Percentiles rank a stretch among this genome's conserved stretches.
Evolutionary conservation across 2,113 vertebrate genomes (phyloP).

Genomic region (Athene noctua): DNA sequence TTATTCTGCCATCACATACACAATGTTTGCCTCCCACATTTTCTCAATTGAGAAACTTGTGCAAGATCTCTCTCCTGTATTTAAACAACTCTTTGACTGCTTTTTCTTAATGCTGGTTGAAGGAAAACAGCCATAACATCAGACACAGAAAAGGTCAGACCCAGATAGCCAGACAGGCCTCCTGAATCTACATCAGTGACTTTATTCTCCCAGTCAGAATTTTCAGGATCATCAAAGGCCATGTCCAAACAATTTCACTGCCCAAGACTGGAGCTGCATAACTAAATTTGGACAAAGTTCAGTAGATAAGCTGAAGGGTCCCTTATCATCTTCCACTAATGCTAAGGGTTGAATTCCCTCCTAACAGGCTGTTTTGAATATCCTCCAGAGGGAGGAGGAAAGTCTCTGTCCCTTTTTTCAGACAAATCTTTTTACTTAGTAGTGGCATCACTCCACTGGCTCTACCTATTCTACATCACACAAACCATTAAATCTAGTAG

Average conservation of each 20-base stretch:
- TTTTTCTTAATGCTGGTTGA: not conserved
- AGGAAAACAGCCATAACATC: not conserved
- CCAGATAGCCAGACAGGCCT: not conserved
- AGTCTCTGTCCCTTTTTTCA: not conserved
- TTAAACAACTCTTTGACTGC: not conserved
- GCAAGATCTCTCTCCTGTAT: not conserved
- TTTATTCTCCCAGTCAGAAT: constrained; percentile 15
- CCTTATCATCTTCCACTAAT: not conserved
- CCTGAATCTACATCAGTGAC: not conserved
- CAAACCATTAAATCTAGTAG: not conserved
- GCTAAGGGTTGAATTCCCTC: not conserved
- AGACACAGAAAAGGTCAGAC: not conserved
- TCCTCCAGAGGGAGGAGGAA: accelerated
- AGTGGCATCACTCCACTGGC: not conserved
- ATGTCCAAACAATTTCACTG: not conserved
- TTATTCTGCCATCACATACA: not conserved
- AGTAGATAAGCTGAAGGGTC: not conserved
- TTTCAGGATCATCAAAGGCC: constrained; percentile 19
- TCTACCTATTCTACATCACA: not conserved
- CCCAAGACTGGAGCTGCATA: not conserved
- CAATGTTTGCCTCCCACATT: not conserved
- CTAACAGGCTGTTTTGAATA: not conserved
- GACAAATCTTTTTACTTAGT: not conserved
- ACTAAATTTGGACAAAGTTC: not conserved
- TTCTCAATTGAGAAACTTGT: not conserved